These are phyloP conservation scores for Zoroaster sp. DNA, from an alignment of 53 echinoderm and acorn worm species.

Conservation along the genomic window DNA sequence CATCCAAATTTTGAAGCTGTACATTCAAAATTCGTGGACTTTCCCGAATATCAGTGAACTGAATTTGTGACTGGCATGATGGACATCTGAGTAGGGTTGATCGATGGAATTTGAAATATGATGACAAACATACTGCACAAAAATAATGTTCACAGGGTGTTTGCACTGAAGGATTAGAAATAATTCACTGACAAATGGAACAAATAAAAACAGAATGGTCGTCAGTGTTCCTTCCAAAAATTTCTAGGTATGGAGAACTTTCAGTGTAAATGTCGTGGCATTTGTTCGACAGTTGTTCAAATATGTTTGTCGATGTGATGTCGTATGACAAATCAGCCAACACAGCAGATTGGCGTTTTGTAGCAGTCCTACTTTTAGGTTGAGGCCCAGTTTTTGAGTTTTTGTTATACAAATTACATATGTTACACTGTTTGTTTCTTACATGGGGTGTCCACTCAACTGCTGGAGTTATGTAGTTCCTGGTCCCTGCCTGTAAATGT, in stretches of 20 bases:
- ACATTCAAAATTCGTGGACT: neutral
- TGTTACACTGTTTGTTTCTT: neutral
- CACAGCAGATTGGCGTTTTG: neutral
- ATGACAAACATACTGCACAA: neutral
- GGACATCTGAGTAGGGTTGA: neutral
- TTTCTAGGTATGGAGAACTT: neutral
- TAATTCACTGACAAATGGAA: neutral
- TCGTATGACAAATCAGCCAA: neutral
- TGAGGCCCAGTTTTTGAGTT: slow-evolving; percentile 9
- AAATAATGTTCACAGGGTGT: neutral
- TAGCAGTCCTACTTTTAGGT: neutral
- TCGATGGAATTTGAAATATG: neutral
- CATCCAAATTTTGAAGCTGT: neutral
- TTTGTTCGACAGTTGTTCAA: neutral
- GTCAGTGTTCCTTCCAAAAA: neutral
- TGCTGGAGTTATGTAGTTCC: no score
- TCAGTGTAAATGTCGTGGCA: neutral
- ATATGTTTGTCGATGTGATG: neutral
- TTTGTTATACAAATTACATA: neutral
- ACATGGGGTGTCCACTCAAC: slow-evolving; percentile 21
- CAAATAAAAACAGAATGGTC: slow-evolving; percentile 10
- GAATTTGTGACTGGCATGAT: neutral
- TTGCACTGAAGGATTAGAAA: neutral
- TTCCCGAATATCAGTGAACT: neutral
- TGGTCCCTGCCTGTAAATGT: no score